phyloP scores from a whole-genome alignment of 1,140 invertebrate species.

The Heterodera carotae region DNA sequence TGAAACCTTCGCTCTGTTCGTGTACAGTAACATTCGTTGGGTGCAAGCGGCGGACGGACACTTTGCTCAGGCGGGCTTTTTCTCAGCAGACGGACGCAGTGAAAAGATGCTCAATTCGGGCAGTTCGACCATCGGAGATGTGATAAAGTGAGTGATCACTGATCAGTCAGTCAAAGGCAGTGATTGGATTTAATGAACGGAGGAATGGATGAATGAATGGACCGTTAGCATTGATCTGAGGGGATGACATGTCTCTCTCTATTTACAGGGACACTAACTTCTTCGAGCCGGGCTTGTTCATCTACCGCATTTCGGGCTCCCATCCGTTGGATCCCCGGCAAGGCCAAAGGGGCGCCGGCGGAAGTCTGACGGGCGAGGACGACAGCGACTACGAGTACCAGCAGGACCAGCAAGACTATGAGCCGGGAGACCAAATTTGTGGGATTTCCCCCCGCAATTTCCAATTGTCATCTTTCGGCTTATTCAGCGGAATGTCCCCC shows the following conservation, averaged over 20 bases:
- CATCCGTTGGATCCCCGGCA: conserved; percentile 41
- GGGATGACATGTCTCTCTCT: conserved; percentile 9
- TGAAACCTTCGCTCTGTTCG: conserved; percentile 42
- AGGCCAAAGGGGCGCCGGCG: conserved; percentile 12
- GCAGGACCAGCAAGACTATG: conserved; percentile 40
- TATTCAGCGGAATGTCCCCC: conserved; percentile 35
- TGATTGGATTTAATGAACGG: too few species aligned
- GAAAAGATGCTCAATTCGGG: conserved; percentile 47
- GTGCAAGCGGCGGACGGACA: conserved; percentile 2
- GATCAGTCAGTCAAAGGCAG: too few species aligned
- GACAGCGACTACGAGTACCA: conserved; percentile 37
- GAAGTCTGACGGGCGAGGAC: conserved; percentile 8
- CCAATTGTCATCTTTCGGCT: neutral
- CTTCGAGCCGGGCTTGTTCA: conserved; percentile 39
- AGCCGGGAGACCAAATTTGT: conserved; percentile 37
- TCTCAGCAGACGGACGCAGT: conserved; percentile 41
- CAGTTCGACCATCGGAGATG: conserved; percentile 23
- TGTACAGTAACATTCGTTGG: conserved; percentile 39
- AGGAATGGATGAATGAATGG: too few species aligned
- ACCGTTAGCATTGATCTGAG: conserved; percentile 1
- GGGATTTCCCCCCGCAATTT: neutral
- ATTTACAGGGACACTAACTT: conserved; percentile 39
- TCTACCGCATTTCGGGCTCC: conserved; percentile 42
- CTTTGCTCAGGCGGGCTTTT: conserved; percentile 46
- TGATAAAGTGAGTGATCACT: conserved; percentile 31